Conservation (phyloP, 2,888 invertebrate genomes). For the Eilema griseolum region DNA sequence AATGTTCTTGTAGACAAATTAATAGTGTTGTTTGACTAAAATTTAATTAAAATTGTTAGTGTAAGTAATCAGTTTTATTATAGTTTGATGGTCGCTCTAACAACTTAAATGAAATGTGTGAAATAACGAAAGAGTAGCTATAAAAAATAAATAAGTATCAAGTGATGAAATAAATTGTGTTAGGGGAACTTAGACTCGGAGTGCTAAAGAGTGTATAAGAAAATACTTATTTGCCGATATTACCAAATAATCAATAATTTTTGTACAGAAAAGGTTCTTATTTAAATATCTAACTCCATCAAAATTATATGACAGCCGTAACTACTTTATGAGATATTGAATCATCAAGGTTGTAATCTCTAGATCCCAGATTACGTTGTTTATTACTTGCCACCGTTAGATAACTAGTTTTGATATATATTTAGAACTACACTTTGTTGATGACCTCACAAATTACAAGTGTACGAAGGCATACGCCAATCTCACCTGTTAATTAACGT, state of each 20-base stretch:
- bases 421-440: neutral
- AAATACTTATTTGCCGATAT: neutral
- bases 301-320: neutral
- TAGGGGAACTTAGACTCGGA: neutral
- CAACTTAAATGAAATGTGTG: neutral
- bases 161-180: neutral
- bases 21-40: constrained; percentile 16
- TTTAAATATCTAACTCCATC: neutral
- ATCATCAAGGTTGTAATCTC: neutral
- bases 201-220: neutral
- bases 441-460: too few species aligned
- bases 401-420: constrained; percentile 3
- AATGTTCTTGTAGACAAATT: constrained; percentile 30
- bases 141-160: constrained; percentile 1
- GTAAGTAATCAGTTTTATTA: neutral
- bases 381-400: neutral
- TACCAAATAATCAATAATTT: neutral
- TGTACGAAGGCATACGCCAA: too few species aligned
- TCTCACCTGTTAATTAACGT: too few species aligned
- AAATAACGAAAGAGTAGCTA: neutral
- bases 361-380: neutral
- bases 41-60: neutral
- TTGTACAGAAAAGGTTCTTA: neutral
- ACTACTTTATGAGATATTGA: neutral
- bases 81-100: neutral